These are phyloP conservation scores for Ceratosolen fusciceps DNA, from an alignment of 1,140 invertebrate genomes.

Conservation along the genomic window DNA sequence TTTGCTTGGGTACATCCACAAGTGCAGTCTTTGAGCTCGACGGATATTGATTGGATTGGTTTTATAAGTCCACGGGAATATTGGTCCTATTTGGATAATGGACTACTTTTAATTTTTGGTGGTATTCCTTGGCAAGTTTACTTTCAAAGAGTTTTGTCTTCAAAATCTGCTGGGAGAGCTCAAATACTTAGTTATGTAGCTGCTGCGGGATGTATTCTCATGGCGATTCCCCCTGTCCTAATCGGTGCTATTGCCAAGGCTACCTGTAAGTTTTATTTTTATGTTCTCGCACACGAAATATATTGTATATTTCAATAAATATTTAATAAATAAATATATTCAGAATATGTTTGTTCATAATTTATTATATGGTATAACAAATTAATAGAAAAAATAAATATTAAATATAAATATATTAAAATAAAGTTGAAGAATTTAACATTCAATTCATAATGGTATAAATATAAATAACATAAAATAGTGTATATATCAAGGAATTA, in stretches of 20 bases:
- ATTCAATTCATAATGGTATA: too few species aligned
- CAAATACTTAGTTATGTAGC: conserved; percentile 97
- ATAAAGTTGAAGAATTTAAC: too few species aligned
- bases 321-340: too few species aligned
- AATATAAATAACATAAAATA: too few species aligned
- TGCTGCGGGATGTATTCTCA: conserved; percentile 93
- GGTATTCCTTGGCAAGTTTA: conserved; percentile 99
- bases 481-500: too few species aligned
- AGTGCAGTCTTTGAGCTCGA: conserved; percentile 82
- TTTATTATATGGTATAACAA: too few species aligned
- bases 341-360: too few species aligned
- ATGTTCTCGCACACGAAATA: neutral
- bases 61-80: conserved; percentile 80
- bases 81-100: conserved; percentile 92
- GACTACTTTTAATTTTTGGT: conserved; percentile 93
- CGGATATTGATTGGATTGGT: conserved; percentile 94
- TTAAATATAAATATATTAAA: too few species aligned
- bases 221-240: conserved; percentile 96
- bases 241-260: conserved; percentile 97
- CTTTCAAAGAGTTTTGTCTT: conserved; percentile 97
- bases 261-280: conserved; percentile 78
- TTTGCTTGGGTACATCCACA: conserved; percentile 92
- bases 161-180: conserved; percentile 92
- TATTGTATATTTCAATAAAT: too few species aligned
- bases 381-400: too few species aligned